phyloP scores from a whole-genome alignment of 2,888 invertebrate species.

The Labia minor region DNA sequence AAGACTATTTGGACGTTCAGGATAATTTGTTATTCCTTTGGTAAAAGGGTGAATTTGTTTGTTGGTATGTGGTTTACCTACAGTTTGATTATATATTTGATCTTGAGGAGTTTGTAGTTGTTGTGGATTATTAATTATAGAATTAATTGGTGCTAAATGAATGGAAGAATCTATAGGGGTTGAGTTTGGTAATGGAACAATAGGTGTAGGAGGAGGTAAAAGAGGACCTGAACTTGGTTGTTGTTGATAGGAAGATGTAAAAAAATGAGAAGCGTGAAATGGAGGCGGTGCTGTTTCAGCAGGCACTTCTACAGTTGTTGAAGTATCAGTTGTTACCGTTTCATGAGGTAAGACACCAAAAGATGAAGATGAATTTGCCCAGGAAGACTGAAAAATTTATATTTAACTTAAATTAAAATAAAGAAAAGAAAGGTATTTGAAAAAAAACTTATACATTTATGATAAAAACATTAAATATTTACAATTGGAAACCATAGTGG shows the following conservation, averaged over 20 bases:
- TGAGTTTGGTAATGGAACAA: slow-evolving; percentile 41
- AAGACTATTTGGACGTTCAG: slow-evolving; percentile 34
- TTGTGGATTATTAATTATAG: slow-evolving; percentile 23
- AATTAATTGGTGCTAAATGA: background rate
- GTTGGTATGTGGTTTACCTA: slow-evolving; percentile 61
- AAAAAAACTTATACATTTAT: too few species aligned
- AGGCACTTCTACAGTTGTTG: slow-evolving; percentile 46
- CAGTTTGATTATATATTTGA: slow-evolving; percentile 60
- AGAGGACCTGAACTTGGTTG: background rate
- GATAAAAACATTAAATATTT: too few species aligned
- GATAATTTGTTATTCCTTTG: background rate
- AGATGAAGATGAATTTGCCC: slow-evolving; percentile 61
- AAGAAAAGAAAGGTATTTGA: too few species aligned
- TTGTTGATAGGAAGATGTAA: slow-evolving; percentile 41
- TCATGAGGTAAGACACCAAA: slow-evolving; percentile 70
- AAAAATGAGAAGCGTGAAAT: slow-evolving; percentile 56
- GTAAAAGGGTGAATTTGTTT: slow-evolving; percentile 34
- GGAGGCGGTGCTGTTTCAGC: slow-evolving; percentile 47
- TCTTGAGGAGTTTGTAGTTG: slow-evolving; percentile 36
- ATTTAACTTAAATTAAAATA: background rate
- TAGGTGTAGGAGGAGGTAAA: slow-evolving; percentile 38
- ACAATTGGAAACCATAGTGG: too few species aligned
- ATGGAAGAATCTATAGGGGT: slow-evolving; percentile 24
- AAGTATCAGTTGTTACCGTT: slow-evolving; percentile 53
- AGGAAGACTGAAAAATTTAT: slow-evolving; percentile 36